Evolutionary conservation across 2,888 invertebrate genomes (phyloP), one percentile per base, ranked within the genome.

Genomic region (Neria commutata): DNA sequence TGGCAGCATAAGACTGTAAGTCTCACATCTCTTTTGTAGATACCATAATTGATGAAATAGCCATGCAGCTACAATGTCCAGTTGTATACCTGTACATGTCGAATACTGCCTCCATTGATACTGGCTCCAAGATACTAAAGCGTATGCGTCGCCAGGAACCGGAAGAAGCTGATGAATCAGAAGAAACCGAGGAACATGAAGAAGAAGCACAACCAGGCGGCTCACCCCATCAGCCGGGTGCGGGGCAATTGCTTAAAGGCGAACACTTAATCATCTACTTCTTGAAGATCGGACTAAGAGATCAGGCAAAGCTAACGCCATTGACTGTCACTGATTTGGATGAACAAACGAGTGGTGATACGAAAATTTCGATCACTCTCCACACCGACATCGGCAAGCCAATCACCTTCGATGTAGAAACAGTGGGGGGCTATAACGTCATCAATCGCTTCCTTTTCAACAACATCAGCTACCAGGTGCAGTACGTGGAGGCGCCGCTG

Each of bases 401-500:
- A 3, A n/a, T 57, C 1, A 11, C 3, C 2, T 55, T 61, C 21
- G n/a, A 17, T 34, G 34, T 61, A 16, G 1, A 16, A 5, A 17
- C 42, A 16, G 19, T n/a, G 5, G 33, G 21, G 19, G 34, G 17
- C 2, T 58, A 62, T 23, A 54, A 50, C 16, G 14, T 23, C 21
- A 45, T 62, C 5, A 37, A 53, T 11, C 19, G 40, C 5, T 53
- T 58, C 34, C 11, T 29, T 21, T 49, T 29, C 16, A n/a, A 48
- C 4, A 26, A 42, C 8, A 33, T 45, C 1, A 17, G 3, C 8
- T 60, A 48, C 37, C 29, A 19, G 2, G 51, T 47, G 10, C 10
- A 23, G 4, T 47, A 56, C n/a, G 49, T 62, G 8, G 26, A 51
- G 19, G 47, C 57, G 5, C 62, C 62, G 4, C 8, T 10, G 19